Evolutionary conservation across 1,140 invertebrate species (phyloP), one percentile per base, ranked within the genome.

Genomic region (Drosophila eugracilis): DNA sequence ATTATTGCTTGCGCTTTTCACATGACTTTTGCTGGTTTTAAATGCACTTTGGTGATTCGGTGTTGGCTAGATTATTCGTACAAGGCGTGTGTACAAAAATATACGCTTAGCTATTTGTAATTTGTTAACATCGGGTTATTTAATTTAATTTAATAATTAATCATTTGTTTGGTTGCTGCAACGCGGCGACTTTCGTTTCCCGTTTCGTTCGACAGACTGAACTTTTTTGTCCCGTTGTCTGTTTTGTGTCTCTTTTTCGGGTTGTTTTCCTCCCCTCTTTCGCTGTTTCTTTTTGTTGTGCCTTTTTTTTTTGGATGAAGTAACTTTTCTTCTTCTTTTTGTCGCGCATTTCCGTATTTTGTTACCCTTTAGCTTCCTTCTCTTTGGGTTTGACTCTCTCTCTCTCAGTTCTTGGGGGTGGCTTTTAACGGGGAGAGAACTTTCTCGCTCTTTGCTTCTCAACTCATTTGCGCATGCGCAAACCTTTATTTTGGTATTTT

Each of bases 321-420:
- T 86, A 85, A 86, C 59, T 44, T 78, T 78, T 77, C 69, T 52
- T 66, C 60, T 52, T 67, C 60, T 53, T 67, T 71, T 67, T 55
- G 69, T 67, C 63, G 78, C 83, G 55, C 83, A 83, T 83, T 86
- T 86, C 81, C 81, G 78, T 88, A 86, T 88, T 86, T 81, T 55
- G 83, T 76, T 83, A 86, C 83, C 78, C 81, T 83, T 83, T 83
- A 49, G 78, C 69, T 83, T 86, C 83, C 81, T 77, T 37, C 42
- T 88, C 44, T 14, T 17, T 30, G 12, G n/a, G 39, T 14, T 17
- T 30, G 12, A 12, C 28, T 34, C 42, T 47, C 53, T 15, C 47
- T 30, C 39, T 19, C 42, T 26, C 7, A 3, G n/a, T 48, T 6
- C 10, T 41, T 21, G 6, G 44, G 58, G 69, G 44, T 67, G 14